A percentile compares a stretch with the other conserved stretches of the same genome.
These are phyloP conservation scores for Zaprionus inermis DNA, from an alignment of 1,140 invertebrate species.

Conservation along the genomic window DNA sequence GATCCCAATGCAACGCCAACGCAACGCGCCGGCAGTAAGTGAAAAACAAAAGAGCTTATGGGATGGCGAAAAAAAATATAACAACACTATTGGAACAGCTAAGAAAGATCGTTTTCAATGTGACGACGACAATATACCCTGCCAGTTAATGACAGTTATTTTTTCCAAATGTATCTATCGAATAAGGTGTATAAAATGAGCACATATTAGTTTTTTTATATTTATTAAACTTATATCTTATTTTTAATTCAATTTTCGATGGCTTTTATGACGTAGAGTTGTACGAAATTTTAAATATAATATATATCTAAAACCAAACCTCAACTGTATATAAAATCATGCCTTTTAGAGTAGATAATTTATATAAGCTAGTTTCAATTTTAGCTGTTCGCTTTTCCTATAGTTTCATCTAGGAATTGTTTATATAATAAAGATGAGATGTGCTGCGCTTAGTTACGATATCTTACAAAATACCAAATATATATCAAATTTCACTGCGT, in stretches of 20 bases:
- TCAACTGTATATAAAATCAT: too few relatives aligned
- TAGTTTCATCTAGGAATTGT: not conserved
- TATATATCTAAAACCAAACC: too few relatives aligned
- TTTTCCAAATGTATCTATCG: not conserved
- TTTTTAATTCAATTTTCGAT: too few relatives aligned
- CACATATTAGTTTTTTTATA: too few relatives aligned
- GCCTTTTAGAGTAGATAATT: too few relatives aligned
- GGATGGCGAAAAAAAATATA: slow-evolving; percentile 17
- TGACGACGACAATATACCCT: not conserved
- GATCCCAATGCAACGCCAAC: slow-evolving; percentile 62
- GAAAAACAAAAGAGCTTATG: slow-evolving; percentile 67
- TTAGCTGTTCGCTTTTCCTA: not conserved
- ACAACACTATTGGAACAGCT: slow-evolving; percentile 21
- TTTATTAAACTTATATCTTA: too few relatives aligned
- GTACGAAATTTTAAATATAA: too few relatives aligned
- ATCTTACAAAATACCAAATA: not conserved
- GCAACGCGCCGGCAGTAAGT: slow-evolving; percentile 51
- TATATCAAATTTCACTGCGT: not conserved
- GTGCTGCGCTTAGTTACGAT: not conserved
- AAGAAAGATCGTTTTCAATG: not conserved
- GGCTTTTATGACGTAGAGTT: too few relatives aligned
- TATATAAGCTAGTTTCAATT: too few relatives aligned
- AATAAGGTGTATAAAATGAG: not conserved
- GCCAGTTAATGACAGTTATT: too few relatives aligned
- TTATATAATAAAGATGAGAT: not conserved